Percentiles rank a stretch among this genome's conserved stretches.
phyloP scores from a whole-genome alignment of 2,797 vertebrate species.

The Cygnus olor region DNA sequence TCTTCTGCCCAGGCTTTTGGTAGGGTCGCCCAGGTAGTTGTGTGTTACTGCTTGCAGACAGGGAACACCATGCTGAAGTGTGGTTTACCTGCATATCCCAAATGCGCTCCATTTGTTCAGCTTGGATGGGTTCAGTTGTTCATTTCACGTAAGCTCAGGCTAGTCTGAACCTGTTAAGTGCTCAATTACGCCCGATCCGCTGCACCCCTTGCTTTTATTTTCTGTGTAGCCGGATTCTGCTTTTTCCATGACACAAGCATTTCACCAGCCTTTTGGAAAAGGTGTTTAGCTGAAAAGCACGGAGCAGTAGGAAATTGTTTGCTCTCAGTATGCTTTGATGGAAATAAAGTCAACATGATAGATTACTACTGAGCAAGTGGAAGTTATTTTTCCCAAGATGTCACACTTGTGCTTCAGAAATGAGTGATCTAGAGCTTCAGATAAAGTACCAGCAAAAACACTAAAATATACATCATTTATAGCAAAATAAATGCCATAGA shows the following conservation, averaged over 20 bases:
- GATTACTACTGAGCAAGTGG: conserved; percentile 12
- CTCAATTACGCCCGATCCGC: conserved; percentile 52
- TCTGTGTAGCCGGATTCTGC: background rate
- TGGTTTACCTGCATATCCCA: conserved; percentile 11
- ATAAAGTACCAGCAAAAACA: background rate
- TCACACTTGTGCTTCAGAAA: conserved; percentile 34
- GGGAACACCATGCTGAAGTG: background rate
- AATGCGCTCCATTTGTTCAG: conserved; percentile 28
- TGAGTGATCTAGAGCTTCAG: background rate
- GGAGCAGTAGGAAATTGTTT: conserved; percentile 31
- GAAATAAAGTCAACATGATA: conserved; percentile 47
- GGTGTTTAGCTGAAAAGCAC: conserved; percentile 43
- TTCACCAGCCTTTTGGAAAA: conserved; percentile 42
- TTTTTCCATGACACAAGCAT: conserved; percentile 57
- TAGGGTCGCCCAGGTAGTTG: background rate
- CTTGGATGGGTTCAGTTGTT: conserved; percentile 36
- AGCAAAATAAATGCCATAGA: conserved; percentile 34
- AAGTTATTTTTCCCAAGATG: conserved; percentile 51
- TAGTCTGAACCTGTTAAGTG: conserved; percentile 59
- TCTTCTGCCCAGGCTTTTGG: background rate
- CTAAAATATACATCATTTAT: background rate
- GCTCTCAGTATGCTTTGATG: background rate
- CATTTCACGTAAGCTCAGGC: conserved; percentile 33
- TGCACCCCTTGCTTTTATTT: conserved; percentile 51
- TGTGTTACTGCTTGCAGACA: background rate